Evolutionary conservation across 1,140 invertebrate species (phyloP).

Genomic region (Trichonephila clavata): DNA sequence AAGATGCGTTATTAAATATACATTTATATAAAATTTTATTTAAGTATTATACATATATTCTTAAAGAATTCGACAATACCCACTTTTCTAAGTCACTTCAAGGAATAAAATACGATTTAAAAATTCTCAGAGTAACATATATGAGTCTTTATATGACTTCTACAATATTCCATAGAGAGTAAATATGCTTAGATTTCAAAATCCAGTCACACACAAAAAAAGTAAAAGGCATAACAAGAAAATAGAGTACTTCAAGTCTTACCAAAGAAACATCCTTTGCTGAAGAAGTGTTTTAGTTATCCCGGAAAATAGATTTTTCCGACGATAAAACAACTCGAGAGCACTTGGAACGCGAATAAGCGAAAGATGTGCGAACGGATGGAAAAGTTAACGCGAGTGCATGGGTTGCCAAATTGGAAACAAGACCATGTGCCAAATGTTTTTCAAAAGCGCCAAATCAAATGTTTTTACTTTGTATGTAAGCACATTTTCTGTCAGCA

Average conservation of each 20-base stretch:
- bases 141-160: no score
- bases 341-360: slow-evolving; percentile 28
- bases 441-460: slow-evolving; percentile 47
- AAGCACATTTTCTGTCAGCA: slow-evolving; percentile 2
- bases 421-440: slow-evolving; percentile 26
- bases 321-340: slow-evolving; percentile 34
- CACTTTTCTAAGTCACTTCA: no score
- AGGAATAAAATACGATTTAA: no score
- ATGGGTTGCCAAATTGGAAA: slow-evolving; percentile 48
- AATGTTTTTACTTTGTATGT: slow-evolving; percentile 39
- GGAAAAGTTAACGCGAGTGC: slow-evolving; percentile 13
- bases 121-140: no score
- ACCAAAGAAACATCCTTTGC: slow-evolving; percentile 30
- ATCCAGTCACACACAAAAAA: background rate
- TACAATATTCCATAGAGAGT: no score
- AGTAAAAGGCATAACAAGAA: background rate
- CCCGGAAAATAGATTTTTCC: slow-evolving; percentile 40
- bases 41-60: no score
- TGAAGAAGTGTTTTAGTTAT: slow-evolving; percentile 30
- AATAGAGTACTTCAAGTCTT: background rate
- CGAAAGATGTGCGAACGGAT: slow-evolving; percentile 21
- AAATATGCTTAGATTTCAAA: no score
- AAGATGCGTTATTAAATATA: no score
- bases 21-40: no score
- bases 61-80: no score